Conservation (phyloP, 30 jellyfish, hydroid and myxozoan genomes). For the Sanderia malayensis region DNA sequence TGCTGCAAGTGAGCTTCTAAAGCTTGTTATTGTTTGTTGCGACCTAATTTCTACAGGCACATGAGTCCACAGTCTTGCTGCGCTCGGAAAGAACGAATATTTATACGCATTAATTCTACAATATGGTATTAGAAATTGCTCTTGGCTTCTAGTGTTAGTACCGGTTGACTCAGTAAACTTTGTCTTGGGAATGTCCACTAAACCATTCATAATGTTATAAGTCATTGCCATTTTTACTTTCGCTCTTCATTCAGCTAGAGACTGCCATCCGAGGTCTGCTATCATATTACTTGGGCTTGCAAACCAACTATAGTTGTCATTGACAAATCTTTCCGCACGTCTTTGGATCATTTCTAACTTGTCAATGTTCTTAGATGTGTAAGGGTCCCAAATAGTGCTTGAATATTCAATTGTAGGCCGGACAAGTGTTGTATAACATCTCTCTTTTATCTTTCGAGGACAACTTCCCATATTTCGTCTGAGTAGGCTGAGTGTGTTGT, state of each 20-base stretch:
- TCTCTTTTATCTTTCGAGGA: slow-evolving; percentile 28
- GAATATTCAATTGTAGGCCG: slow-evolving; percentile 37
- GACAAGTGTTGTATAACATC: slow-evolving; percentile 44
- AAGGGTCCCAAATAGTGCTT: slow-evolving; percentile 50
- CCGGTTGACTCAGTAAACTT: slow-evolving; percentile 19
- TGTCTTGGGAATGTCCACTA: slow-evolving; percentile 26
- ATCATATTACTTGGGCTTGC: slow-evolving; percentile 41
- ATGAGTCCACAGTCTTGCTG: too few relatives aligned
- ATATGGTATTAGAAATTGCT: slow-evolving; percentile 28
- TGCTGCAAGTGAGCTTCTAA: too few relatives aligned
- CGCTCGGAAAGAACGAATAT: slow-evolving; percentile 24
- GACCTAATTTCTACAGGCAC: neutral
- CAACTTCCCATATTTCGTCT: slow-evolving; percentile 35
- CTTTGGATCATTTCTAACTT: slow-evolving; percentile 39
- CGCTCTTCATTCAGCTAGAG: slow-evolving; percentile 27
- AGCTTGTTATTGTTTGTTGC: too few relatives aligned
- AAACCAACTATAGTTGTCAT: slow-evolving; percentile 15
- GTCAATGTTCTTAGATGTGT: slow-evolving; percentile 15
- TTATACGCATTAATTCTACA: slow-evolving; percentile 15
- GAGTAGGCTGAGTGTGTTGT: slow-evolving; percentile 24
- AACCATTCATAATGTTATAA: slow-evolving; percentile 15
- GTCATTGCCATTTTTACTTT: slow-evolving; percentile 23
- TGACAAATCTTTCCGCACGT: slow-evolving; percentile 37
- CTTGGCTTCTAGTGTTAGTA: slow-evolving; percentile 21
- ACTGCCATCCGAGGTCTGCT: slow-evolving; percentile 45